phyloP scores from a whole-genome alignment of 1,140 invertebrate genomes.

The Meloidogyne hapla region DNA sequence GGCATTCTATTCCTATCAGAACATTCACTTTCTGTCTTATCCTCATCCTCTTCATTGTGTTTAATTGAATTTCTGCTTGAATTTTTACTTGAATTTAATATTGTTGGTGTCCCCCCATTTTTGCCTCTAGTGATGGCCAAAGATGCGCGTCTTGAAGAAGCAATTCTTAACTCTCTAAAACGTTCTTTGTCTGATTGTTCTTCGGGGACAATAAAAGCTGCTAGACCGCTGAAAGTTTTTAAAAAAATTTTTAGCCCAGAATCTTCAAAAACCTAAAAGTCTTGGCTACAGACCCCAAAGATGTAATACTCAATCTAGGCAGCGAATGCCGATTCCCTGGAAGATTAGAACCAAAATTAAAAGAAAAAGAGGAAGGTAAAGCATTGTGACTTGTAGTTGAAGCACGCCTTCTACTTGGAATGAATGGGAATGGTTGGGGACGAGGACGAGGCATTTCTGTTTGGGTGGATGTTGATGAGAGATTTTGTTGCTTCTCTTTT shows the following conservation, averaged over 20 bases:
- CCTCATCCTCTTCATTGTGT: background rate
- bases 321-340: background rate
- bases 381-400: background rate
- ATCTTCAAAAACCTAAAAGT: background rate
- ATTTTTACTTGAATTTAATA: too few species aligned
- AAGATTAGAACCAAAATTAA: background rate
- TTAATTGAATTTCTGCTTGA: background rate
- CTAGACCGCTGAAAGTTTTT: background rate
- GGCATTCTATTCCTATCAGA: background rate
- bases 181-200: slow-evolving; percentile 20
- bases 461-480: background rate
- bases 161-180: slow-evolving; percentile 2
- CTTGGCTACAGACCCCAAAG: slow-evolving; percentile 13
- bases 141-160: background rate
- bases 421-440: slow-evolving; percentile 12
- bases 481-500: background rate
- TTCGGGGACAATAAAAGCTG: slow-evolving; percentile 19
- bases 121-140: background rate
- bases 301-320: slow-evolving; percentile 9
- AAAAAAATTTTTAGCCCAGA: too few species aligned
- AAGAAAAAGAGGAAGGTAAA: background rate
- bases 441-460: background rate
- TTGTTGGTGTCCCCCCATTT: background rate
- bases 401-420: background rate
- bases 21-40: background rate